A percentile compares a stretch with the other conserved stretches of the same genome.
These are phyloP conservation scores for Pachymerium ferrugineum DNA, from an alignment of 2,888 invertebrate genomes.

Conservation along the genomic window DNA sequence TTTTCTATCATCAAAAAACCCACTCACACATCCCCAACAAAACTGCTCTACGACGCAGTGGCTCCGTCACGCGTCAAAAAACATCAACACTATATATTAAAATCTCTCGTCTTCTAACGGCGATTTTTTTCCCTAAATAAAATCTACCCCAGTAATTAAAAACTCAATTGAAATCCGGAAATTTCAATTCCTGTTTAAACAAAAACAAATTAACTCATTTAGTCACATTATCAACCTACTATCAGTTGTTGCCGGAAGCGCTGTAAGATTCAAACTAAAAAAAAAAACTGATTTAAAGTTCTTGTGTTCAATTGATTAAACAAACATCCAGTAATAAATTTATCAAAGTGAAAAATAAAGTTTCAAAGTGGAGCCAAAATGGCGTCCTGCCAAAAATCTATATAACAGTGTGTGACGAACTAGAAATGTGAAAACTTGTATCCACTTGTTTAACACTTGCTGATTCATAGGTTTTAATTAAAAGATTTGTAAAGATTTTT, in stretches of 20 bases:
- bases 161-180: background rate
- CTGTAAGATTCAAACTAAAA: background rate
- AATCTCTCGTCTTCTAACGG: no score
- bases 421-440: no score
- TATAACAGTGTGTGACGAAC: no score
- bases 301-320: background rate
- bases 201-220: background rate
- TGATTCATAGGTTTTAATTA: background rate
- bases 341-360: background rate
- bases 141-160: no score
- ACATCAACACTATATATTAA: no score
- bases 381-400: background rate
- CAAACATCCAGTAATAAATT: conserved; percentile 1
- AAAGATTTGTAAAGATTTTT: background rate
- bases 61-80: no score
- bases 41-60: no score
- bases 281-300: background rate
- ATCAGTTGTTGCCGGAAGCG: background rate
- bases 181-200: background rate
- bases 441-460: background rate
- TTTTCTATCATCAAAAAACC: no score
- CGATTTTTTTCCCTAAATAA: no score
- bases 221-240: background rate
- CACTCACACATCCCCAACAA: no score
- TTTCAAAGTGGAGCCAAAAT: background rate